These are phyloP conservation scores for Cryptophagus acutangulus DNA, from an alignment of 2,888 invertebrate species.

Conservation along the genomic window DNA sequence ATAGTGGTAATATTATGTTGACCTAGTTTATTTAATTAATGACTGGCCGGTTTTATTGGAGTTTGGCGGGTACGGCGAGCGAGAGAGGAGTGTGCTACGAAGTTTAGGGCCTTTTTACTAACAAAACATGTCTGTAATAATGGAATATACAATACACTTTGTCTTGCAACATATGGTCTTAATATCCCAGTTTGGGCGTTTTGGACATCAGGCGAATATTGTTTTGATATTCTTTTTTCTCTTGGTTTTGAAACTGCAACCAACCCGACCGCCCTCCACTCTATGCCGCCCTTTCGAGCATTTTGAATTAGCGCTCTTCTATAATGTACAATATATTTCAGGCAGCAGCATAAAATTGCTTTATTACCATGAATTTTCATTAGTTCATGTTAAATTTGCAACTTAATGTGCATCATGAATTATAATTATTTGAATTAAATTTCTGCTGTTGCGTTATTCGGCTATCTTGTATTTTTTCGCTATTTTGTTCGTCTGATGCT, in stretches of 20 bases:
- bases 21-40: slow-evolving; percentile 24
- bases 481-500: no score
- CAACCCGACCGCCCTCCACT: no score
- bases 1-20: no score
- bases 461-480: no score
- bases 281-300: no score
- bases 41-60: slow-evolving; percentile 20
- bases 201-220: slow-evolving; percentile 21
- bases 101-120: slow-evolving; percentile 2
- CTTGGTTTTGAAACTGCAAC: no score
- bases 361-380: slow-evolving; percentile 24
- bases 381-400: slow-evolving; percentile 11
- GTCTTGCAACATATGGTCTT: slow-evolving; percentile 46
- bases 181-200: slow-evolving; percentile 32
- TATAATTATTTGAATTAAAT: no score
- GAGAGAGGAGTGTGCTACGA: not conserved
- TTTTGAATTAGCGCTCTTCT: no score
- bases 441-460: no score
- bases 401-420: not conserved
- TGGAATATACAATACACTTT: slow-evolving; percentile 42
- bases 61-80: slow-evolving; percentile 8
- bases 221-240: slow-evolving; percentile 12
- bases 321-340: no score
- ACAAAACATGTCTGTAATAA: slow-evolving; percentile 33
- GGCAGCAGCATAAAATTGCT: no score